Evolutionary conservation across 2,797 vertebrate genomes (phyloP), one percentile per base, ranked within the genome.

Genomic region (Ara ararauna): DNA sequence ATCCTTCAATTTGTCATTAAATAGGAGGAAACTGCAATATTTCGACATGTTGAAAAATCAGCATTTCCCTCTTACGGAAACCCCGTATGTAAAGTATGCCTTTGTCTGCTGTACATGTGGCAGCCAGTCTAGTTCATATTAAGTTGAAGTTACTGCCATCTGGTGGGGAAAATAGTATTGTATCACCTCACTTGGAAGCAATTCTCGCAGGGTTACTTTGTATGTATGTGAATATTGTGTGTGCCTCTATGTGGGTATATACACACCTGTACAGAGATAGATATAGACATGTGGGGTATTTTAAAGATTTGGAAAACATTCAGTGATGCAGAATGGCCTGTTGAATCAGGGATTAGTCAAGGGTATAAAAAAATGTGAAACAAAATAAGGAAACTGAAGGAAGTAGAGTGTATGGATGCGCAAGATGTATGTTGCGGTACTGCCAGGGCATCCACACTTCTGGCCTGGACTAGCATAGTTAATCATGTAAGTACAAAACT

Each of bases 61-160:
- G 62, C 51, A 45, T 65, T 95, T 95, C 20, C 24, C 51, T 95
- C 75, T 82, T 82, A 80, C 3, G 15, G 67, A 42, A 95, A 97
- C 77, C 3, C 66, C 38, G 86, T 83, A 74, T 38, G 95, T 73
- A 93, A 92, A 95, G 81, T 67, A 76, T 77, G 65, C 70, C 89
- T 97, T 98, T 98, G 97, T 98, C 94, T 89, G 79, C 85, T 8
- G 53, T 14, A 66, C 78, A 24, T 90, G 87, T 74, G 93, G 84
- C 88, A 76, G 75, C 74, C 81, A n/a, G 91, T 68, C 75, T 68
- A 34, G 45, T 73, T 86, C 81, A 62, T 92, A 98, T 98, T 97
- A 96, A 98, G 53, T 97, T 98, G 98, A 89, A 92, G 58, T 96
- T 97, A 97, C 94, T 98, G 98, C 98, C 98, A 98, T 97, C 98